Conservation (phyloP, 2,888 invertebrate species). For the Machimus atricapillus region DNA sequence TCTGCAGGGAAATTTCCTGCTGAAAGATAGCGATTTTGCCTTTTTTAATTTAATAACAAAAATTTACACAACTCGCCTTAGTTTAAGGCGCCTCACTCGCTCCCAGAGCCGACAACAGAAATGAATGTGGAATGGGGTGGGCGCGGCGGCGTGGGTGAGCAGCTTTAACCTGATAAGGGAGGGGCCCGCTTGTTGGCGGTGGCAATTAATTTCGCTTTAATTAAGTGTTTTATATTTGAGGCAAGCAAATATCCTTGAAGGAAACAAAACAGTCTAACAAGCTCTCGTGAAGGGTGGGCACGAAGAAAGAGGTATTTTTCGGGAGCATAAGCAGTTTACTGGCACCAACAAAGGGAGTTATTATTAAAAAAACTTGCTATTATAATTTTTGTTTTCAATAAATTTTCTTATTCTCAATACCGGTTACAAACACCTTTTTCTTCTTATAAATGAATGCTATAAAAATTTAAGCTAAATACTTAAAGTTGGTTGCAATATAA, state of each 20-base stretch:
- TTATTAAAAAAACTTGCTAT: not conserved
- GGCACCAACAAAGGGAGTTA: not conserved
- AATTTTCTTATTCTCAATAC: not conserved
- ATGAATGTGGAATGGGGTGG: not conserved
- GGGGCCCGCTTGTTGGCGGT: not conserved
- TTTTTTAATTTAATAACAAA: not conserved
- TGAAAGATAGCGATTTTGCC: not conserved
- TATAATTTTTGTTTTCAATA: not conserved
- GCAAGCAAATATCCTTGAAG: not conserved
- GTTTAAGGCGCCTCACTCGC: not conserved
- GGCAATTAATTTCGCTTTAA: not conserved
- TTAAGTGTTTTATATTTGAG: not conserved
- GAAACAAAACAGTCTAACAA: not conserved
- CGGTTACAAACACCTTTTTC: no score
- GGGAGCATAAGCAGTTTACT: not conserved
- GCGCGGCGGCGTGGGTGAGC: not conserved
- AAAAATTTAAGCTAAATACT: no score
- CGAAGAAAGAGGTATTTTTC: not conserved
- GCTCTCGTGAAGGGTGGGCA: not conserved
- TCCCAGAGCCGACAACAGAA: not conserved
- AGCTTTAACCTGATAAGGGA: not conserved
- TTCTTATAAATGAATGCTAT: no score
- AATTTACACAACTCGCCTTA: not conserved
- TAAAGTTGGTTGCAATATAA: no score
- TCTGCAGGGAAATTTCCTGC: slow-evolving; percentile 7